phyloP scores from a whole-genome alignment of 2,113 vertebrate genomes.

The Bufo gargarizans region DNA sequence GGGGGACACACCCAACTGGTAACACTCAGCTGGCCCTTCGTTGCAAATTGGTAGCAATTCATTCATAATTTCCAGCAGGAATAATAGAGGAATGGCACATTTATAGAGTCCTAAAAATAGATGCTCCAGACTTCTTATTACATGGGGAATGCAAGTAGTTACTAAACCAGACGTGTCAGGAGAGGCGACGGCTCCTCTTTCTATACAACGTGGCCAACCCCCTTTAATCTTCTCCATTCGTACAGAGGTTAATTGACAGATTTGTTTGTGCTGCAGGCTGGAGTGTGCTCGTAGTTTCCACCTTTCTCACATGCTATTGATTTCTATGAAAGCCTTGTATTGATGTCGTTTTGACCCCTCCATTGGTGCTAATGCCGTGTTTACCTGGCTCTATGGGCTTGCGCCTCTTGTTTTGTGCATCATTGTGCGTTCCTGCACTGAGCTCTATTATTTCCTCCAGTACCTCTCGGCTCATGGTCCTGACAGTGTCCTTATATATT shows the following conservation, averaged over 20 bases:
- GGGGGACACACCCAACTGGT: too few species aligned
- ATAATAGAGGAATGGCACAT: too few species aligned
- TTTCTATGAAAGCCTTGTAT: constrained; percentile 45
- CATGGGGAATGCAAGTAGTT: too few species aligned
- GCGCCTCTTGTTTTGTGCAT: background rate
- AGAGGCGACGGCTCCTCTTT: too few species aligned
- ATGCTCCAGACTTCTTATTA: too few species aligned
- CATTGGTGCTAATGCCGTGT: background rate
- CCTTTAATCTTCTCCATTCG: background rate
- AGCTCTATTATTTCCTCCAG: constrained; percentile 13
- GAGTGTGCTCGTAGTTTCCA: background rate
- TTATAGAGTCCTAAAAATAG: too few species aligned
- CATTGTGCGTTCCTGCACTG: background rate
- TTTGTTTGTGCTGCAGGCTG: background rate
- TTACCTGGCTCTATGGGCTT: constrained; percentile 16
- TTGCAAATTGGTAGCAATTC: too few species aligned
- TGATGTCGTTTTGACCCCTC: constrained; percentile 37
- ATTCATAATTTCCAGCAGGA: too few species aligned
- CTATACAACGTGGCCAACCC: too few species aligned
- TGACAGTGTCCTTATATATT: constrained; percentile 26
- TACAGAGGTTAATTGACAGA: background rate
- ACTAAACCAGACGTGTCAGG: too few species aligned
- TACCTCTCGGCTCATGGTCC: constrained; percentile 27
- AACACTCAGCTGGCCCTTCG: too few species aligned
- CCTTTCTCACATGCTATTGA: constrained; percentile 33